Percentiles rank a stretch among this genome's conserved stretches.
Evolutionary conservation across 2,888 invertebrate species (phyloP).

Genomic region (Phyllotreta cruciferae): DNA sequence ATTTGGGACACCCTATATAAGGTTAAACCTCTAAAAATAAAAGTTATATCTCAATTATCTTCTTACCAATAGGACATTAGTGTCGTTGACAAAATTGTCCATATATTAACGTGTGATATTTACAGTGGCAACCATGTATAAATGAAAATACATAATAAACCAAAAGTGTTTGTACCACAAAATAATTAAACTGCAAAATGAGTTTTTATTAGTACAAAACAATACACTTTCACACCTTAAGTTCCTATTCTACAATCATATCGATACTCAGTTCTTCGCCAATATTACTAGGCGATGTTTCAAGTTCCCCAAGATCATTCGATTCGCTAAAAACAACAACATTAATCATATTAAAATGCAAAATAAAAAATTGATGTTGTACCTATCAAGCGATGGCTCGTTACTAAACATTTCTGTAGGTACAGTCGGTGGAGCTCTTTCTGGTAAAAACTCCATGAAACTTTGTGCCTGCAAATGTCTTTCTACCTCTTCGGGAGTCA

Average conservation of each 20-base stretch:
- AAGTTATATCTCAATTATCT: too few relatives aligned
- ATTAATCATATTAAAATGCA: not conserved
- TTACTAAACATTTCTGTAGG: constrained; percentile 96
- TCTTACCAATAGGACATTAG: too few relatives aligned
- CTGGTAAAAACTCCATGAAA: constrained; percentile 80
- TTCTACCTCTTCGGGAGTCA: constrained; percentile 92
- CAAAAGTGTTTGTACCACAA: too few relatives aligned
- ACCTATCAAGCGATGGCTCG: constrained; percentile 88
- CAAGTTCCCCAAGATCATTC: constrained; percentile 77
- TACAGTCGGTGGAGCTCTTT: constrained; percentile 86
- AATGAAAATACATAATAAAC: too few relatives aligned
- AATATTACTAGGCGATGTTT: constrained; percentile 82
- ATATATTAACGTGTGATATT: too few relatives aligned
- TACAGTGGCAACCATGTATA: too few relatives aligned
- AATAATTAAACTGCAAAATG: too few relatives aligned
- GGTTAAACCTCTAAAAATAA: too few relatives aligned
- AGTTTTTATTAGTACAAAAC: too few relatives aligned
- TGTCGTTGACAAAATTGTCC: too few relatives aligned
- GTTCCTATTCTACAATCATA: constrained; percentile 64
- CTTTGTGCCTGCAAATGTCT: constrained; percentile 87
- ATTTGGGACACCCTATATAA: too few relatives aligned
- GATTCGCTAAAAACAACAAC: constrained; percentile 72
- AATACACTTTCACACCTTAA: not conserved
- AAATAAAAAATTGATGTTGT: constrained; percentile 34
- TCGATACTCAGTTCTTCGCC: constrained; percentile 79